These are phyloP conservation scores for Apamea crenata DNA, from an alignment of 2,888 invertebrate genomes.

Conservation along the genomic window DNA sequence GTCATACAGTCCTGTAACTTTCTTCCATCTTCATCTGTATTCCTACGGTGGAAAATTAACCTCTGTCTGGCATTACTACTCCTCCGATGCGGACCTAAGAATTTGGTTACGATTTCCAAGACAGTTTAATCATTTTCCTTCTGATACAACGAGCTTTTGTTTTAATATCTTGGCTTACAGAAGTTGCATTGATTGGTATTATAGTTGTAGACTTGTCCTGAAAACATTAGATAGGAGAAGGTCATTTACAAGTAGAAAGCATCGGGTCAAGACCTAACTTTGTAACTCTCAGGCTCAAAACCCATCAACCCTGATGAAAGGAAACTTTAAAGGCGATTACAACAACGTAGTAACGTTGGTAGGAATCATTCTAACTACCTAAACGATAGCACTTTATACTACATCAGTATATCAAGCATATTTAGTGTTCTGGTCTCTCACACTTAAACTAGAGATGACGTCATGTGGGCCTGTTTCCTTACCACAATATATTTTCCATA, in stretches of 20 bases:
- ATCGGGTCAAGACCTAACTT: neutral
- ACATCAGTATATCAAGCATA: neutral
- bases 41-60: neutral
- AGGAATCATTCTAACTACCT: conserved; percentile 27
- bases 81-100: neutral
- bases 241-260: neutral
- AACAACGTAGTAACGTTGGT: conserved; percentile 10
- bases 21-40: neutral
- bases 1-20: neutral
- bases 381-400: conserved; percentile 29
- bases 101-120: neutral
- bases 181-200: neutral
- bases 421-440: neutral
- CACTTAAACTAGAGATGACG: neutral
- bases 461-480: neutral
- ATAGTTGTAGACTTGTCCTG: neutral
- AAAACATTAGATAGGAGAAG: neutral
- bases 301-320: conserved; percentile 5
- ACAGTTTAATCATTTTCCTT: neutral
- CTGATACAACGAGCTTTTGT: neutral
- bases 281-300: neutral
- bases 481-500: neutral
- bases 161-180: neutral
- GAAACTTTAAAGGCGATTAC: conserved; percentile 20
- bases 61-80: neutral